A percentile compares a stretch with the other conserved stretches of the same genome.
Conservation (phyloP, 1,140 invertebrate genomes). For the Aphelenchoides avenae region DNA sequence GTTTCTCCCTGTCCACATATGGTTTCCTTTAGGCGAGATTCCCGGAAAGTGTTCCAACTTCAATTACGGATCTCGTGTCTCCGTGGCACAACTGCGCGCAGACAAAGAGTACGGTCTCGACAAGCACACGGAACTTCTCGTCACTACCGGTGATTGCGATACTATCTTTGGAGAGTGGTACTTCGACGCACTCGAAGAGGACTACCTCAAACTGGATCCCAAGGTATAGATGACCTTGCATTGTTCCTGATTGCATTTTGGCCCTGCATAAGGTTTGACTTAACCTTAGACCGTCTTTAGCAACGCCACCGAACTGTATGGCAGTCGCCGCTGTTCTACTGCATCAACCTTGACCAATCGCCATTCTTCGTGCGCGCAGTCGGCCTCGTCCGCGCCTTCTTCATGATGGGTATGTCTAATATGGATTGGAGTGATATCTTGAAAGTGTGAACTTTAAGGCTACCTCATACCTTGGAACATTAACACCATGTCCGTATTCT, state of each 20-base stretch:
- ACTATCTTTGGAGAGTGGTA: slow-evolving; percentile 37
- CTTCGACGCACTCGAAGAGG: slow-evolving; percentile 43
- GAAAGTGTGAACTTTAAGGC: too few species aligned
- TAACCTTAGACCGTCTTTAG: slow-evolving; percentile 11
- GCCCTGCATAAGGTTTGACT: too few species aligned
- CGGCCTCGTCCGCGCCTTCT: slow-evolving; percentile 39
- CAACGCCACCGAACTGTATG: slow-evolving; percentile 38
- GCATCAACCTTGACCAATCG: slow-evolving; percentile 43
- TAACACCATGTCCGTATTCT: slow-evolving; percentile 50
- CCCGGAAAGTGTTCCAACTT: slow-evolving; percentile 46
- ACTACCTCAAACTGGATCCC: slow-evolving; percentile 33
- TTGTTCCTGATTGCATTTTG: background rate
- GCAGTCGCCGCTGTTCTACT: slow-evolving; percentile 47
- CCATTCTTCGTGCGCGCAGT: slow-evolving; percentile 48
- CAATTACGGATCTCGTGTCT: slow-evolving; percentile 34
- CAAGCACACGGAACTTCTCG: slow-evolving; percentile 27
- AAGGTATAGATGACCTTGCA: slow-evolving; percentile 23
- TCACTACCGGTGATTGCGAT: slow-evolving; percentile 46
- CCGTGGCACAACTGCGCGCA: slow-evolving; percentile 33
- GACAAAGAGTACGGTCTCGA: too few species aligned
- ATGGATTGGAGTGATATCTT: too few species aligned
- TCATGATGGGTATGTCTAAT: too few species aligned
- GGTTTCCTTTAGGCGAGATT: slow-evolving; percentile 37
- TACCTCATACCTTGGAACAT: slow-evolving; percentile 49
- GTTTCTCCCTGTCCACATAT: background rate